A percentile compares a stretch with the other conserved stretches of the same genome.
phyloP scores from a whole-genome alignment of 2,888 invertebrate species.

The Rotaria magnacalcarata region DNA sequence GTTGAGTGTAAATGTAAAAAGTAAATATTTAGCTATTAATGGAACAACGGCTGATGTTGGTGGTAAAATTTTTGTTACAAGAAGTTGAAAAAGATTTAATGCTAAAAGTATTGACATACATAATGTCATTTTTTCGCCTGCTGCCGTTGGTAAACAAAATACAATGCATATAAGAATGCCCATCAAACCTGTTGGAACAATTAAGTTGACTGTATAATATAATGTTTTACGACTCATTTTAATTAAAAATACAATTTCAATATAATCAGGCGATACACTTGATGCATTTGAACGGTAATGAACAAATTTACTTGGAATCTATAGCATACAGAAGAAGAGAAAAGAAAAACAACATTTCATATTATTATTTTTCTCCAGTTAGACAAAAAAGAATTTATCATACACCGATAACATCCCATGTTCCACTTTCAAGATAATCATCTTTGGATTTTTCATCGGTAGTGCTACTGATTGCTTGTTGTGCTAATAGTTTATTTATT shows the following conservation, averaged over 20 bases:
- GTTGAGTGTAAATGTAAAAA: conserved; percentile 46
- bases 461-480: neutral
- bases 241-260: conserved; percentile 81
- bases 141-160: conserved; percentile 96
- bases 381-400: neutral
- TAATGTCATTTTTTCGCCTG: conserved; percentile 78
- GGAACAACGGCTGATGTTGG: conserved; percentile 45
- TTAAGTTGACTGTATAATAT: conserved; percentile 98
- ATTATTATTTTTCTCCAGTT: neutral
- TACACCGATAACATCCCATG: conserved; percentile 64
- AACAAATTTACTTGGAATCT: conserved; percentile 37
- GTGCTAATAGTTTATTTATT: neutral
- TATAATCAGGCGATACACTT: neutral
- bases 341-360: too few species aligned
- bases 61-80: conserved; percentile 45
- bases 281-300: neutral
- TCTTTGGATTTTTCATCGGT: conserved; percentile 31
- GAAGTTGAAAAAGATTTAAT: conserved; percentile 82
- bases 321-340: neutral
- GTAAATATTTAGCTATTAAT: conserved; percentile 45
- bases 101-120: conserved; percentile 98
- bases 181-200: conserved; percentile 93
- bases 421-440: conserved; percentile 45
- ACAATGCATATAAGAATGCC: conserved; percentile 96
- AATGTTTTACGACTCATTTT: conserved; percentile 91